These are phyloP conservation scores for Albula goreensis DNA, from an alignment of 2,113 vertebrate species.

Conservation along the genomic window DNA sequence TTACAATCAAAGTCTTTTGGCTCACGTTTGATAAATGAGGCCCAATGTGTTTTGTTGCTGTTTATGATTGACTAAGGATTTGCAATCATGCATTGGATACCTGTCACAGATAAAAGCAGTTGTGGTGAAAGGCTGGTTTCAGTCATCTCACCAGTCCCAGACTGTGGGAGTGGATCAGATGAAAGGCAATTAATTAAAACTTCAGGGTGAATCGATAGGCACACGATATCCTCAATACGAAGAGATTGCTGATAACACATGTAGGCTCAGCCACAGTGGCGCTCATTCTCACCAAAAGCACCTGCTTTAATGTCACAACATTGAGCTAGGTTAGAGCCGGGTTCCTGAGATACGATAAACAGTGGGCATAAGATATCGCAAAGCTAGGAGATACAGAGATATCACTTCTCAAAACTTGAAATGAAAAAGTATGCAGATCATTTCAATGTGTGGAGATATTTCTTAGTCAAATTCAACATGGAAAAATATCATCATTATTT, in stretches of 20 bases:
- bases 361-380: neutral
- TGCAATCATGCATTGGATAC: neutral
- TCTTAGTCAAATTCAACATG: neutral
- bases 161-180: neutral
- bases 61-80: neutral
- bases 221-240: neutral
- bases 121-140: neutral
- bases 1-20: too few species aligned
- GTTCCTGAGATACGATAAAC: neutral
- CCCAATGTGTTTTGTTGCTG: neutral
- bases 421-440: too few species aligned
- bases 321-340: neutral
- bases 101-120: neutral
- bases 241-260: neutral
- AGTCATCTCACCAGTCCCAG: neutral
- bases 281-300: neutral
- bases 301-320: neutral
- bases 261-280: neutral
- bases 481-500: neutral
- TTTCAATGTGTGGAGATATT: too few species aligned
- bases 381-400: too few species aligned
- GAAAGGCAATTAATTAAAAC: slow-evolving; percentile 7
- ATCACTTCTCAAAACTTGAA: too few species aligned
- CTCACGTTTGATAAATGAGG: too few species aligned
- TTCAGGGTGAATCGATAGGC: neutral